Base-by-base conservation (phyloP, 92 coral and sea anemone genomes). In the Plumapathes pennacea region DNA sequence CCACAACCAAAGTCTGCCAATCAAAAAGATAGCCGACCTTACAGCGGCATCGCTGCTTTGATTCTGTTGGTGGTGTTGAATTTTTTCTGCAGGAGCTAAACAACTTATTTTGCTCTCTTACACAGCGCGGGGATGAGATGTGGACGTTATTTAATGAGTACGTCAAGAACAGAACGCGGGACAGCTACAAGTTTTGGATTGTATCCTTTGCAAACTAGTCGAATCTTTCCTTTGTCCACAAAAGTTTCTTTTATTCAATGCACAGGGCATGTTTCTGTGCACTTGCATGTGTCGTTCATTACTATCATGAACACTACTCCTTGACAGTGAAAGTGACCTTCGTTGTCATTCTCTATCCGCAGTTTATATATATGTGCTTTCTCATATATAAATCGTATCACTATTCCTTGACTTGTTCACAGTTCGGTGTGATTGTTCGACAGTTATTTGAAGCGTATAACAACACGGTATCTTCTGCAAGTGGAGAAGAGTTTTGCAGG, bases 121-220 rank as follows among this genome's bases (percentile, higher is more conserved):
- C 56, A 4, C 59, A 91, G 99, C 85, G 91, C 43, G 78, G 69
- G 20, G 96, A 84, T 40, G 89, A 81, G 60, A 69, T 94, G 79
- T 67, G 80, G 88, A 54, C 73, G 27, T 41, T 88, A 59, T 94
- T 88, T 54, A 94, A 88, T 46, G 78, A 89, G 45, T 79, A 84
- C 32, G 84, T 94, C 31, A 85, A 86, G 75, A 71, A 71, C 22
- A 78, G 92, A 37, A 88, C 99, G 4, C 94, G 77, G 48, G 89
- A 89, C 58, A 94, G 88, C 57, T 86, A 72, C 64, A 88, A 89
- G 46, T 94, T 94, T 57, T 94, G 99, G 99, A 85, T 94, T 43
- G 99, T 94, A 94, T 94, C 99, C 94, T 94, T 72, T 20, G 6
- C 2, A n/a, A n/a, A n/a, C n/a, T n/a, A n/a, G 18, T 57, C 4